Evolutionary conservation across 2,797 vertebrate genomes (phyloP), one percentile per base, ranked within the genome.

Genomic region (Chelidonichthys spinosus): DNA sequence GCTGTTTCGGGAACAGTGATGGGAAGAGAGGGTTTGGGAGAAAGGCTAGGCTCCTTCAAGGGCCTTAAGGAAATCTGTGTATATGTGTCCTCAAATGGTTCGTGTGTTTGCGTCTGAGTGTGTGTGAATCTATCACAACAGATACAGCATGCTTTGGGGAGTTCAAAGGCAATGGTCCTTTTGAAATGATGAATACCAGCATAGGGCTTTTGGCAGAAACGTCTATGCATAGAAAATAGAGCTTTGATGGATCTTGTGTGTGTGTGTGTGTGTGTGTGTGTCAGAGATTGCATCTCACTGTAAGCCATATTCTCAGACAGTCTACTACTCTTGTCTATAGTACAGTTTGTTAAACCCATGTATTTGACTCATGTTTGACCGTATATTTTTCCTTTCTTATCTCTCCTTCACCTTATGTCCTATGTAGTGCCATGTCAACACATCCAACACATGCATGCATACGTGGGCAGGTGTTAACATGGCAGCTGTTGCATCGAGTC

Each of bases 181-280:
- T 92, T 92, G 87, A 91, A 90, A 89, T 88, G 76, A 76, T 87
- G 82, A 91, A 83, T 81, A 87, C 81, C 74, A 85, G 84, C 74
- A 74, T 37, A 80, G 69, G 56, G 76, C 72, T 85, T 82, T 78
- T 86, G 78, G 75, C 75, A 77, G 44, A 79, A 79, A 78, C 35
- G 50, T 74, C 78, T 68, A 69, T 71, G 63, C 77, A 72, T 44
- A 63, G 53, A 78, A 56, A 87, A 73, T 9, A 42, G 25, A 76
- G 64, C 79, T 84, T 86, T 84, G 82, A 85, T 89, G 79, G 61
- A 84, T 77, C 63, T 36, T 7, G 5, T 73, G 5, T 52, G 1
- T 59, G 0, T 68, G 1, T 72, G 6, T 36, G 1, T 68, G 4
- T 66, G 40, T 63, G 14, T 73, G 17, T 7, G 4, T 68, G 4